Conservation (phyloP, 2,797 vertebrate species). For the Alca torda region DNA sequence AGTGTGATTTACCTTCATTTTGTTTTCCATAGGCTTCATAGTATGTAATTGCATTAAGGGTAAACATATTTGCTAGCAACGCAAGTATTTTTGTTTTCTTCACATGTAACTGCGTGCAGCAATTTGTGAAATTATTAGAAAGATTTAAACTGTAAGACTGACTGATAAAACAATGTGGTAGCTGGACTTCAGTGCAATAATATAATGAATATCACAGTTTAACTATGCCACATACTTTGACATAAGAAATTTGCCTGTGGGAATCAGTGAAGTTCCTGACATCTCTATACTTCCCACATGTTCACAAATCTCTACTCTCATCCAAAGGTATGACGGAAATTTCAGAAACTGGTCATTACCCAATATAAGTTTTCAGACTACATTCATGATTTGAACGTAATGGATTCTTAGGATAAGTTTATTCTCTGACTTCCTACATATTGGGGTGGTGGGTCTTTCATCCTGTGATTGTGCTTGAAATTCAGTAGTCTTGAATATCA, state of each 20-base stretch:
- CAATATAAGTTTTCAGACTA: neutral
- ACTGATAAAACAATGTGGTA: neutral
- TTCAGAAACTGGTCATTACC: neutral
- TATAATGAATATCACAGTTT: neutral
- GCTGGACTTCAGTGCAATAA: neutral
- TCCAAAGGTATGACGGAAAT: neutral
- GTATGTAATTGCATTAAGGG: neutral
- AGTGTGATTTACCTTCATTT: neutral
- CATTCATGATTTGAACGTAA: neutral
- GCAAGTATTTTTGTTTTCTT: neutral
- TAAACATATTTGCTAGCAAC: neutral
- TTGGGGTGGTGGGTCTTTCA: neutral
- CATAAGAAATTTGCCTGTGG: neutral
- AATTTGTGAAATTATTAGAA: neutral
- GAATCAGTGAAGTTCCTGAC: neutral
- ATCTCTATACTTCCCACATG: accelerated
- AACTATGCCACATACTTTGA: neutral
- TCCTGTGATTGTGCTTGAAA: neutral
- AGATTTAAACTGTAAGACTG: neutral
- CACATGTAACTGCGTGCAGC: accelerated
- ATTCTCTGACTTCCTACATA: neutral
- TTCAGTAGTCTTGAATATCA: neutral
- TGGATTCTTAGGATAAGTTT: neutral
- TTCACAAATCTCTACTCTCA: neutral
- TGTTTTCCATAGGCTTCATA: neutral